Evolutionary conservation across 2,797 vertebrate species (phyloP), one percentile per base, ranked within the genome.

Genomic region (Phataginus tetradactyla): DNA sequence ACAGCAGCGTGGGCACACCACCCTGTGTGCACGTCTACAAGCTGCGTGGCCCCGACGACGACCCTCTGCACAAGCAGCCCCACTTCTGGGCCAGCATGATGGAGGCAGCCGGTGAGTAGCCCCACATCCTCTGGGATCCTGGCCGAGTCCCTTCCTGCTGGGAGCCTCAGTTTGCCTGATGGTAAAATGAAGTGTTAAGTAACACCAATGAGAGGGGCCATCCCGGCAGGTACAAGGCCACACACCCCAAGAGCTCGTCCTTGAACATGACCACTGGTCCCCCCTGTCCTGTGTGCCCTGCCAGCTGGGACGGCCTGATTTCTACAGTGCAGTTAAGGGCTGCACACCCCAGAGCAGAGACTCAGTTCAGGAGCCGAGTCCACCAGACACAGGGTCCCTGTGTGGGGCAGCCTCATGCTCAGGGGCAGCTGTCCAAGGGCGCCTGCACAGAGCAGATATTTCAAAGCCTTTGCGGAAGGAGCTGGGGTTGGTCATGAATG

Each of bases 1-100:
- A 99, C 98, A 99, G 99, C 98, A 99, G 99, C 0, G 99, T 99
- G 97, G 99, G 99, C 98, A 99, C 99, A 0, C 99, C 99, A 0
- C 99, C 99, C 20, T 99, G 99, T 0, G 99, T 99, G 95, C 99
- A 99, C 0, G 99, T 99, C 96, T 99, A 99, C 98, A 99, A 99
- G 98, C 99, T 99, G 98, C 99, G 98, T 0, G 99, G 99, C 95
- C 97, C 99, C 0, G 99, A 99, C 0, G 98, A 98, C 0, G 99
- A 99, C 97, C 99, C 99, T 0, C 98, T 99, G 45, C 99, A 99
- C 98, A 98, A 99, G 97, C 99, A 99, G 71, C 99, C 99, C 0
- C 99, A 99, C 83, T 99, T 99, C 96, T 99, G 99, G 99, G 99
- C 99, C 96, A 99, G 99, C 98, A 99, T 99, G 99, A 99, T 99